Base-by-base conservation (phyloP, 2,888 invertebrate species). In the Oscheius sp. region DNA sequence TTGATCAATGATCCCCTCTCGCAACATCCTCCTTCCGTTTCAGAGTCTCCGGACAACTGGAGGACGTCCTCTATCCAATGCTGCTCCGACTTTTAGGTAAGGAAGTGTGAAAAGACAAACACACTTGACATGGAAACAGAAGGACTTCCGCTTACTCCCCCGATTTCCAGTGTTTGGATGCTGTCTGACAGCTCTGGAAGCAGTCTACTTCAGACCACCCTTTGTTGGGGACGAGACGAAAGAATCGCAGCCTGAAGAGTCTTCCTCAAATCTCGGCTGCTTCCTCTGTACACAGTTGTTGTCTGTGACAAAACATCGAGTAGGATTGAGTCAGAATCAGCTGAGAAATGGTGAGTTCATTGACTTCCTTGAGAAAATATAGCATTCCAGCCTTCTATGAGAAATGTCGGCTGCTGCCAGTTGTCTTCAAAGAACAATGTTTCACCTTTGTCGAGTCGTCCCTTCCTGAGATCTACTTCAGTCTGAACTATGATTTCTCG, bases 391-490 rank as follows among this genome's bases (percentile, higher is more conserved):
- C 81, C 11, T 65, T 86, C 7, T 82, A 85, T 63, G 81, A 81
- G 60, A 84, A 84, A 74, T 86, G 85, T 72, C 79, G 81, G 32
- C 76, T 78, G 10, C 75, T 86, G 21, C 84, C 85, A 2, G 66
- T 68, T 1, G 84, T 84, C 2, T 77, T 86, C 73, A 76, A 85
- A 84, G 83, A 80, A 21, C 85, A 84, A 55, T 86, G 85, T 53
- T 82, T 79, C 70, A 77, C 84, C 29, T 85, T 86, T 65, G 83
- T 85, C 55, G 82, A 82, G 58, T 77, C 81, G n/a, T 84, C 83
- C 57, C 81, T 86, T 13, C 85, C 85, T 48, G 84, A 85, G 74
- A 85, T 86, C 47, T 86, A 86, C 75, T 82, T 82, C 73, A 82
- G 84, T 3, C 78, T 86, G 42, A 84, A 84, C 73, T 85, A 86